A percentile compares a stretch with the other conserved stretches of the same genome.
phyloP scores from a whole-genome alignment of 1,140 invertebrate genomes.

The Yoshiicerus persimilis region DNA sequence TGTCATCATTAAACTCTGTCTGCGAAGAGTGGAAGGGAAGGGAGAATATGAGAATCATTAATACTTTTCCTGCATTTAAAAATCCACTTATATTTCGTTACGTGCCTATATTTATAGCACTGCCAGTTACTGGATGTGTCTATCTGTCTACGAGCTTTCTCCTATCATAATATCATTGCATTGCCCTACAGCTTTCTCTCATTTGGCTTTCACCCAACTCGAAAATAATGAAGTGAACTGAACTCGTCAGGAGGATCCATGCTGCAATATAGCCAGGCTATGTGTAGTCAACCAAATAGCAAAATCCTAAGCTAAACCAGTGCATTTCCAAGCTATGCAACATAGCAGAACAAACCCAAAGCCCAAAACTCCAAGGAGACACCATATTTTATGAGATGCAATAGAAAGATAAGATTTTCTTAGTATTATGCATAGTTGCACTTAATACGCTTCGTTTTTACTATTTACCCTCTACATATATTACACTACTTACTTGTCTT shows the following conservation, averaged over 20 bases:
- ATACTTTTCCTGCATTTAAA: neutral
- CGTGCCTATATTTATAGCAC: neutral
- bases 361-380: neutral
- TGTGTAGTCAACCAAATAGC: neutral
- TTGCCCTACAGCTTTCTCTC: neutral
- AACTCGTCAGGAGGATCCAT: neutral
- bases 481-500: neutral
- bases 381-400: conserved; percentile 1
- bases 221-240: conserved; percentile 13
- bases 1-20: neutral
- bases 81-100: neutral
- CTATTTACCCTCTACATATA: neutral
- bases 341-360: neutral
- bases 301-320: neutral
- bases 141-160: neutral
- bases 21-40: neutral
- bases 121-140: neutral
- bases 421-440: neutral
- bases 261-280: neutral
- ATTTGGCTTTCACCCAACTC: conserved; percentile 21
- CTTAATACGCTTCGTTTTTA: neutral
- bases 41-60: neutral
- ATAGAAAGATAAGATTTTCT: neutral
- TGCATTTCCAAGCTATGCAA: neutral
- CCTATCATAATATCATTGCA: neutral